Base-by-base conservation (phyloP, 2,888 invertebrate genomes). In the Scrobipalpa atriplicella region DNA sequence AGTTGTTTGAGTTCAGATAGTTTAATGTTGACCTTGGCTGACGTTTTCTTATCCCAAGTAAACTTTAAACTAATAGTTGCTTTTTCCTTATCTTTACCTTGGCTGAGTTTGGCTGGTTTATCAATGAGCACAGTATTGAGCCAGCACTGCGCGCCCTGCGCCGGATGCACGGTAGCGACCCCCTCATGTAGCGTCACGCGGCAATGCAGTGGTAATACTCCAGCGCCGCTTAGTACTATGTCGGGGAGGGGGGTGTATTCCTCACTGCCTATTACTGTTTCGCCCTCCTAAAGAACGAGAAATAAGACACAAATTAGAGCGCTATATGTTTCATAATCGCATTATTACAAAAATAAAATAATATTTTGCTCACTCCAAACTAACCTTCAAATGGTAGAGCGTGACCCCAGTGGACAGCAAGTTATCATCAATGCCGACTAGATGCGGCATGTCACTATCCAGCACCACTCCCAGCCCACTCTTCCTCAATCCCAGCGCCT, bases 361-460 rank as follows among this genome's bases (percentile, higher is more conserved):
- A n/a, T n/a, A n/a, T n/a, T n/a, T n/a, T n/a, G n/a, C n/a, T n/a
- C n/a, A n/a, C n/a, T n/a, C n/a, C n/a, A n/a, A n/a, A n/a, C n/a
- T n/a, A n/a, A 95, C 95, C 93, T 97, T 98, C 29, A 98, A 91
- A 85, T 98, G 98, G 82, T 98, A 98, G 0, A 98, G 90, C 0
- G 98, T 97, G 38, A 98, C 97, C 0, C 98, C 98, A 0, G 98
- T 98, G 68, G 96, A 97, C 60, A 97, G 94, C 60, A 97, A 89
- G 85, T 98, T 97, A 79, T 98, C 98, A 78, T 98, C 98, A 72
- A 98, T 98, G 41, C 97, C 97, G 64, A 98, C 96, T 6, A 98
- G 94, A 89, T 98, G 98, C 0, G 98, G 98, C 94, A 97, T 95
- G 80, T 98, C 97, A 0, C 98, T 98, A 85, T 98, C 97, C 62